Percentiles rank a stretch among this genome's conserved stretches.
Evolutionary conservation across 2,797 vertebrate genomes (phyloP).

Genomic region (Poecilia velifera): DNA sequence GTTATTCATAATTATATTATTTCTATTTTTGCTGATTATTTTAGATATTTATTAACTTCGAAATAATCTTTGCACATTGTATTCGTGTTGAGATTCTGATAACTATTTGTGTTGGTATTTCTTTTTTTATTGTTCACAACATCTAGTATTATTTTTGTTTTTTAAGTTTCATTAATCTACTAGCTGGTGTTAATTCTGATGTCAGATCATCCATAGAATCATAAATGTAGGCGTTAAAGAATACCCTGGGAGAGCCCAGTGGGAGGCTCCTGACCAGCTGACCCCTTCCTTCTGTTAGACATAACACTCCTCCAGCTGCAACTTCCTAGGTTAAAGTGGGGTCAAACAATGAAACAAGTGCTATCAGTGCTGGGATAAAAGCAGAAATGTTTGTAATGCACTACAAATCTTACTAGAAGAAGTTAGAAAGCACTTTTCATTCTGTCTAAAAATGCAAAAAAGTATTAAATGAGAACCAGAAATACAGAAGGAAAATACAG

Average conservation of each 20-base stretch:
- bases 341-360: conserved; percentile 27
- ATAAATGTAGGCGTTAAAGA: conserved; percentile 13
- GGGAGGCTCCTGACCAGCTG: conserved; percentile 28
- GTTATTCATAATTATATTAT: background rate
- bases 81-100: background rate
- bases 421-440: background rate
- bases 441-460: background rate
- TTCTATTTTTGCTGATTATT: background rate
- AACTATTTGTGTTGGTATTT: background rate
- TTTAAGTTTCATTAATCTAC: background rate
- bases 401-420: too few species aligned
- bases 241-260: conserved; percentile 62
- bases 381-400: background rate
- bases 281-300: conserved; percentile 57
- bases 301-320: conserved; percentile 75
- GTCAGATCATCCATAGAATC: background rate
- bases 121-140: background rate
- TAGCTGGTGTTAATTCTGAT: background rate
- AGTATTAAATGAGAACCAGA: background rate
- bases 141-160: background rate
- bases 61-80: background rate
- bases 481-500: background rate
- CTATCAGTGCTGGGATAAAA: background rate
- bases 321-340: conserved; percentile 51
- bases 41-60: background rate